Conservation (phyloP, 2,888 invertebrate species). For the Agonum fuliginosum region DNA sequence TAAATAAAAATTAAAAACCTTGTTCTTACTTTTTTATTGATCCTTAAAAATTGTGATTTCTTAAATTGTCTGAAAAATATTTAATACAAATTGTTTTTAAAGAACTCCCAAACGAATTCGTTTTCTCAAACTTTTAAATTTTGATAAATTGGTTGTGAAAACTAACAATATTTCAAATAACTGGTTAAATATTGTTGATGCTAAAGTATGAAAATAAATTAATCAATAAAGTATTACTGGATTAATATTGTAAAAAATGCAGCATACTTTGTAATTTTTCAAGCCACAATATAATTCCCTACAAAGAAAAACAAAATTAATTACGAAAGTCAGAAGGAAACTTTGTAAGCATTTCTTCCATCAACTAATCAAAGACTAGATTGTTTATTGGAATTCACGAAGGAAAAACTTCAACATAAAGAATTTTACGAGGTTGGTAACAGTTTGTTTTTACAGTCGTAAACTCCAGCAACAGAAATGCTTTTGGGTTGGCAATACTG, state of each 20-base stretch:
- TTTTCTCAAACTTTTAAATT: constrained; percentile 12
- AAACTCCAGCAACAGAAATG: constrained; percentile 30
- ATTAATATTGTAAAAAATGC: neutral
- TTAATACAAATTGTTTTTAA: too few relatives aligned
- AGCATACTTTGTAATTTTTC: neutral
- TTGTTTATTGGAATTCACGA: constrained; percentile 44
- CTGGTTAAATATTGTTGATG: neutral
- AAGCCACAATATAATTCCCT: neutral
- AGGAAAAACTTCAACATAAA: constrained; percentile 34
- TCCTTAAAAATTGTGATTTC: too few relatives aligned
- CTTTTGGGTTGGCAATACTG: constrained; percentile 15
- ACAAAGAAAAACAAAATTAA: constrained; percentile 23
- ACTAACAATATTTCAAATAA: constrained; percentile 12
- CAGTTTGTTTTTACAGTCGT: constrained; percentile 50
- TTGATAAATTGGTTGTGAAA: constrained; percentile 36
- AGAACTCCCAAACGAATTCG: constrained; percentile 8
- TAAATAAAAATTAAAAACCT: too few relatives aligned
- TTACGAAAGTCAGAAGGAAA: constrained; percentile 30
- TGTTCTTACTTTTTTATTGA: too few relatives aligned
- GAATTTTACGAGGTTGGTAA: constrained; percentile 53
- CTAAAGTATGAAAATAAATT: neutral
- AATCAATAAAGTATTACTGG: neutral
- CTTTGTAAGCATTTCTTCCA: constrained; percentile 29
- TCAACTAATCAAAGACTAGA: constrained; percentile 12
- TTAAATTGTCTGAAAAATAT: too few relatives aligned